Percentiles rank a stretch among this genome's conserved stretches.
phyloP scores from a whole-genome alignment of 1,140 invertebrate species.

The Bombyx mandarina region DNA sequence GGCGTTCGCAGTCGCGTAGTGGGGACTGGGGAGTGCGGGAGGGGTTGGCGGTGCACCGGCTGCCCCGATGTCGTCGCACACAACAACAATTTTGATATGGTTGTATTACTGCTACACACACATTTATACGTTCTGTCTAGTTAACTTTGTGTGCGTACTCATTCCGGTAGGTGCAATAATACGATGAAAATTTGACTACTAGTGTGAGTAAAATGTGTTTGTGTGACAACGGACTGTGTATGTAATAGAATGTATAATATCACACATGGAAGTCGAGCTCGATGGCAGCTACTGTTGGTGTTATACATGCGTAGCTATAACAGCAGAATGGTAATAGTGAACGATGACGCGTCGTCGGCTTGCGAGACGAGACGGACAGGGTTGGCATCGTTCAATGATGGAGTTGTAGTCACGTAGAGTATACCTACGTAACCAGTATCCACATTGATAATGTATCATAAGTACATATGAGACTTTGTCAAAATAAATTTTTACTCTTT shows the following conservation, averaged over 20 bases:
- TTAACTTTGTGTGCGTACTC: slow-evolving; percentile 47
- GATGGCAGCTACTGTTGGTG: slow-evolving; percentile 50
- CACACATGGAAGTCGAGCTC: slow-evolving; percentile 52
- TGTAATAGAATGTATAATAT: slow-evolving; percentile 27
- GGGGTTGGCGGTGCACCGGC: slow-evolving; percentile 52
- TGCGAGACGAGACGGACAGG: slow-evolving; percentile 56
- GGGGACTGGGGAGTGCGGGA: slow-evolving; percentile 49
- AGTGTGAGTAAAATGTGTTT: slow-evolving; percentile 2
- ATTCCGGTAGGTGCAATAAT: slow-evolving; percentile 39
- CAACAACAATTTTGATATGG: slow-evolving; percentile 22
- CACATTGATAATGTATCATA: neutral
- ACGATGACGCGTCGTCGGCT: slow-evolving; percentile 69
- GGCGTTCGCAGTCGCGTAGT: slow-evolving; percentile 64
- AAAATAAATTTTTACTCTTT: no score
- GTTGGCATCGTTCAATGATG: slow-evolving; percentile 70
- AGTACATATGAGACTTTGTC: neutral
- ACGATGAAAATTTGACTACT: slow-evolving; percentile 18
- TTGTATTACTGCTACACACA: slow-evolving; percentile 29
- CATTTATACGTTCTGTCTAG: slow-evolving; percentile 52
- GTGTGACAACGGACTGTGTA: slow-evolving; percentile 28
- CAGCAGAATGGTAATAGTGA: slow-evolving; percentile 50
- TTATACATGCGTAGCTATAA: slow-evolving; percentile 65
- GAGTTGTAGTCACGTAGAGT: slow-evolving; percentile 56
- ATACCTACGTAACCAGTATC: slow-evolving; percentile 42
- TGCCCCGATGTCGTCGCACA: slow-evolving; percentile 64